Conservation (phyloP, 2,888 invertebrate species). For the Eupithecia inturbata region DNA sequence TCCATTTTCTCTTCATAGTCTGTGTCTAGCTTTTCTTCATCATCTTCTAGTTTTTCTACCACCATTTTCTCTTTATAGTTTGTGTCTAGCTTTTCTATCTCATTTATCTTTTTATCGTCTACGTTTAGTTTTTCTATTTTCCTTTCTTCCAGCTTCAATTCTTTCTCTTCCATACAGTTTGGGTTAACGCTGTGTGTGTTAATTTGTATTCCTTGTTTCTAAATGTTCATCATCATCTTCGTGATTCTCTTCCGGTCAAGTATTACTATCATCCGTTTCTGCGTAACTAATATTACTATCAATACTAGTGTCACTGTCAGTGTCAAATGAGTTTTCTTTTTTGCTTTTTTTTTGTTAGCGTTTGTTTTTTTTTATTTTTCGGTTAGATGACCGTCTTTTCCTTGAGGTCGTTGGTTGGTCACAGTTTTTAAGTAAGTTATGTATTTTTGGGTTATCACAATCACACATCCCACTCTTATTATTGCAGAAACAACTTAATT, state of each 20-base stretch:
- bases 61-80: slow-evolving; percentile 1
- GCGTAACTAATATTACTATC: slow-evolving; percentile 22
- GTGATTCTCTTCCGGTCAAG: slow-evolving; percentile 22
- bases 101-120: slow-evolving; percentile 17
- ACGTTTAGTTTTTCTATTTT: slow-evolving; percentile 23
- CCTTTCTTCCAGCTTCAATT: slow-evolving; percentile 20
- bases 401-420: too few species aligned
- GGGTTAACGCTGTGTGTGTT: slow-evolving; percentile 21
- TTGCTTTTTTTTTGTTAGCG: not conserved
- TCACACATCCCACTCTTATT: slow-evolving; percentile 27
- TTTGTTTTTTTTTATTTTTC: too few species aligned
- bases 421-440: slow-evolving; percentile 18
- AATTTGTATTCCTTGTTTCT: slow-evolving; percentile 19
- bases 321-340: slow-evolving; percentile 12
- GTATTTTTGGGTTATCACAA: slow-evolving; percentile 30
- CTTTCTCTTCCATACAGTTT: slow-evolving; percentile 22
- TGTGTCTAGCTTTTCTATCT: slow-evolving; percentile 29
- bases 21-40: slow-evolving; percentile 1
- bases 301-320: slow-evolving; percentile 22
- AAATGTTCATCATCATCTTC: slow-evolving; percentile 20
- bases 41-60: too few species aligned
- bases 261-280: slow-evolving; percentile 22
- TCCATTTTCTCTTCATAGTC: too few species aligned
- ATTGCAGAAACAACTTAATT: slow-evolving; percentile 36
- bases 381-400: too few species aligned